Percentiles rank a stretch among this genome's conserved stretches.
Evolutionary conservation across 2,888 invertebrate species (phyloP).

Genomic region (Hartigia nigra): DNA sequence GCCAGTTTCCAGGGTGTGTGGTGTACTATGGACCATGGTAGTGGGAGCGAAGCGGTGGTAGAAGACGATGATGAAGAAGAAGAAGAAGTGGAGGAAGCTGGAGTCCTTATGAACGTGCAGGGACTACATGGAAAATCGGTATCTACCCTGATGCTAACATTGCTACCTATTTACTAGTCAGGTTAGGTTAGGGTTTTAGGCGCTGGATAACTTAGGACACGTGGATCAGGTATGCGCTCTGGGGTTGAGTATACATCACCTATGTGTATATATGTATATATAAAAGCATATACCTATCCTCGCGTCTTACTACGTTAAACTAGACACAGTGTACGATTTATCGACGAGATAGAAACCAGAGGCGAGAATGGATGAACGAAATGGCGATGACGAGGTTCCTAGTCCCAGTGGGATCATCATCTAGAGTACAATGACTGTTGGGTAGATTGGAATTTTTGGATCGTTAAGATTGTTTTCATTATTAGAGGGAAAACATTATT

Average conservation of each 20-base stretch:
- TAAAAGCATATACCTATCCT: too few species aligned
- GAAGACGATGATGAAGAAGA: not conserved
- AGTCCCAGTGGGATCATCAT: not conserved
- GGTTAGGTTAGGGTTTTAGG: not conserved
- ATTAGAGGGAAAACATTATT: not conserved
- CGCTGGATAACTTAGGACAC: not conserved
- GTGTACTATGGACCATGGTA: not conserved
- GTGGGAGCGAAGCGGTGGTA: conserved; percentile 1
- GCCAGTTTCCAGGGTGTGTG: not conserved
- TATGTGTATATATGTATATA: not conserved
- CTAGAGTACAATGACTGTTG: not conserved
- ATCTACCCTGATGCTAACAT: not conserved
- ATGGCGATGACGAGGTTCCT: not conserved
- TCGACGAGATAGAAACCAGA: not conserved
- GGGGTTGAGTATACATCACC: not conserved
- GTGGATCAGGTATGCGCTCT: not conserved
- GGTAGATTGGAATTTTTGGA: not conserved
- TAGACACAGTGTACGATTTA: not conserved
- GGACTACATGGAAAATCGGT: not conserved
- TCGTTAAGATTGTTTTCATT: not conserved
- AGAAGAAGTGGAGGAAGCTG: not conserved
- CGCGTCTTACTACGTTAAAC: not conserved
- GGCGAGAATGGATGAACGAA: not conserved
- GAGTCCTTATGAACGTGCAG: not conserved
- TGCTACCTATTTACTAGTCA: not conserved